Base-by-base conservation (phyloP, 2,113 vertebrate genomes). In the Acanthisitta chloris region DNA sequence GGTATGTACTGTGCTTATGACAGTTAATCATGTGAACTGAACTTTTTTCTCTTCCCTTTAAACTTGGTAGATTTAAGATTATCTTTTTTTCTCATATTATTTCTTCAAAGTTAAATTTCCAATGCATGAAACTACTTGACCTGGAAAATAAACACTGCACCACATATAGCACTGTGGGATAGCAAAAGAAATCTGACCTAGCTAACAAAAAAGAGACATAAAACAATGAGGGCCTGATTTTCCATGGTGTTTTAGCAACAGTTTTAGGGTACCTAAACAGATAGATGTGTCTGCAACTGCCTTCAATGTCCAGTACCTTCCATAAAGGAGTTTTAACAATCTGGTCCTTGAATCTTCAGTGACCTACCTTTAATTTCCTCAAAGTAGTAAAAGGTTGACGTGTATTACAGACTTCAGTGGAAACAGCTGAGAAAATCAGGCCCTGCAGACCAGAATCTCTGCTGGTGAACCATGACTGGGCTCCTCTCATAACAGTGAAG, bases 21-120 rank as follows among this genome's bases (percentile, higher is more conserved):
- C 97, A 97, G 96, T 97, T 98, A 97, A 97, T 98, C 95, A 95
- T 96, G 94, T 94, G 88, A 97, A 95, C 62, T 76, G 45, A 90
- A 77, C 48, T 96, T 96, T 89, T 95, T 96, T 61, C 64, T 85
- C 54, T 95, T 89, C 83, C 64, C 76, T 96, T 97, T 91, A 96
- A 94, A 96, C 90, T 92, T 73, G 31, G 74, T 96, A 91, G 92
- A 94, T 92, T 96, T 96, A 95, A 97, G 89, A 86, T 97, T 89
- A 96, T 92, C 57, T 81, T 82, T 74, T 91, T 89, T 61, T 42
- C 59, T 69, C 55, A 20, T 90, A 84, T 84, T 95, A 65, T 93
- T 96, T 97, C 82, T 97, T 96, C 92, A 94, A 94, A 97, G 93
- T 96, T 92, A 88, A 93, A 69, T 94, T 96, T 96, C 73, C 72